A percentile compares a stretch with the other conserved stretches of the same genome.
Conservation (phyloP, 2,113 vertebrate species). For the Urocolius indicus region DNA sequence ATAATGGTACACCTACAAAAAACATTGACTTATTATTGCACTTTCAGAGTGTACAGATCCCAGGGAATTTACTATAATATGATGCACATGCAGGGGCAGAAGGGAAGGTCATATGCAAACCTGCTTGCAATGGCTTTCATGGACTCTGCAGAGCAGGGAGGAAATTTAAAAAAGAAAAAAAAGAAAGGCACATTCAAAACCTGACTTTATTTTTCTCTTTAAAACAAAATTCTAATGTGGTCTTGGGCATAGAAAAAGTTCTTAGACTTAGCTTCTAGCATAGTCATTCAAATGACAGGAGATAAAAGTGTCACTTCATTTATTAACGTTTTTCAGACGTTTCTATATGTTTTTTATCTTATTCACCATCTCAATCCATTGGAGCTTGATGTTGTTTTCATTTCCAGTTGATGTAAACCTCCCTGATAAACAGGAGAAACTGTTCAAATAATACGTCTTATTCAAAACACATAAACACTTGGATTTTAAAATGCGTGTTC, state of each 20-base stretch:
- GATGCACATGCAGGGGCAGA: not conserved
- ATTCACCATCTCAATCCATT: not conserved
- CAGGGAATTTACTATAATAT: not conserved
- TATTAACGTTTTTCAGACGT: not conserved
- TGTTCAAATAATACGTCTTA: not conserved
- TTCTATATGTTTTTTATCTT: not conserved
- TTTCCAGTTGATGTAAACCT: not conserved
- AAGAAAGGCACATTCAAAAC: not conserved
- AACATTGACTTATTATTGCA: constrained; percentile 14
- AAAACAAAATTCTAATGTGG: not conserved
- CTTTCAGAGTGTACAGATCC: not conserved
- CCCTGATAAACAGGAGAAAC: constrained; percentile 10
- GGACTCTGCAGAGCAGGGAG: not conserved
- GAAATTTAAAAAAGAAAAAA: not conserved
- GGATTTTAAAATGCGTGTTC: not conserved
- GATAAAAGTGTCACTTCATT: not conserved
- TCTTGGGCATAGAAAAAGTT: not conserved
- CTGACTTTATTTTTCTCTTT: not conserved
- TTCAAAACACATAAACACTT: not conserved
- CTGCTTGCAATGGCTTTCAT: not conserved
- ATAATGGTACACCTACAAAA: constrained; percentile 32
- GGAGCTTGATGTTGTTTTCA: not conserved
- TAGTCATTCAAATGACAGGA: not conserved
- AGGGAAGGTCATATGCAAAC: not conserved
- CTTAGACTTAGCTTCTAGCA: not conserved